Evolutionary conservation across 2,888 invertebrate species (phyloP).

Genomic region (Timema podura): DNA sequence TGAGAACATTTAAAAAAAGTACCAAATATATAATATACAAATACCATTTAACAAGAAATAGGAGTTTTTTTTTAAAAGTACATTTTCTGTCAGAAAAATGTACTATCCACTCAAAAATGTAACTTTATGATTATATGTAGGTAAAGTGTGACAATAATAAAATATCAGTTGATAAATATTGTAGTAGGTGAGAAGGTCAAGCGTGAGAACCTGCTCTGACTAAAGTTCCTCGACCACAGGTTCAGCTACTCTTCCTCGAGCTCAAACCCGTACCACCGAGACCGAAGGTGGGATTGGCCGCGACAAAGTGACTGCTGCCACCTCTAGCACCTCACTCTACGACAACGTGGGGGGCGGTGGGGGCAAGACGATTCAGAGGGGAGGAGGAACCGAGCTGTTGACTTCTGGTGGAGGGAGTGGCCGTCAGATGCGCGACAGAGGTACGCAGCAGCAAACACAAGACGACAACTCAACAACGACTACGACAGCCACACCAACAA

Average conservation of each 20-base stretch:
- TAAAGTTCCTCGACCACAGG: slow-evolving; percentile 47
- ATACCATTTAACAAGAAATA: too few species aligned
- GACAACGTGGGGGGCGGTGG: slow-evolving; percentile 64
- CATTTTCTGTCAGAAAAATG: too few species aligned
- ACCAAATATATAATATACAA: too few species aligned
- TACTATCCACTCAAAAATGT: too few species aligned
- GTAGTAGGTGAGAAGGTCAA: not conserved
- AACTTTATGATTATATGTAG: too few species aligned
- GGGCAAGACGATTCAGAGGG: slow-evolving; percentile 27
- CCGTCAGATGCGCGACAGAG: slow-evolving; percentile 45
- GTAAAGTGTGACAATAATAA: too few species aligned
- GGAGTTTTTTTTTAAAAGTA: too few species aligned
- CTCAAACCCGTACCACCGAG: slow-evolving; percentile 65
- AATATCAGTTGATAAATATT: not conserved
- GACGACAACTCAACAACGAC: slow-evolving; percentile 65
- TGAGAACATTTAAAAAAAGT: too few species aligned
- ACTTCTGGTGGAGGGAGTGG: slow-evolving; percentile 15
- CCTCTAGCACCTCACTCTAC: slow-evolving; percentile 84
- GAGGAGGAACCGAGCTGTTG: slow-evolving; percentile 24
- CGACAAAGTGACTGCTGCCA: slow-evolving; percentile 76
- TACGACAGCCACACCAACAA: slow-evolving; percentile 54
- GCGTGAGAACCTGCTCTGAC: not conserved
- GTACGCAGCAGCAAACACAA: slow-evolving; percentile 56
- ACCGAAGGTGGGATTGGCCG: slow-evolving; percentile 48
- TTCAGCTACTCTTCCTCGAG: slow-evolving; percentile 80